A percentile compares a stretch with the other conserved stretches of the same genome.
phyloP scores from a whole-genome alignment of 2,113 vertebrate species.

The Ahaetulla prasina region DNA sequence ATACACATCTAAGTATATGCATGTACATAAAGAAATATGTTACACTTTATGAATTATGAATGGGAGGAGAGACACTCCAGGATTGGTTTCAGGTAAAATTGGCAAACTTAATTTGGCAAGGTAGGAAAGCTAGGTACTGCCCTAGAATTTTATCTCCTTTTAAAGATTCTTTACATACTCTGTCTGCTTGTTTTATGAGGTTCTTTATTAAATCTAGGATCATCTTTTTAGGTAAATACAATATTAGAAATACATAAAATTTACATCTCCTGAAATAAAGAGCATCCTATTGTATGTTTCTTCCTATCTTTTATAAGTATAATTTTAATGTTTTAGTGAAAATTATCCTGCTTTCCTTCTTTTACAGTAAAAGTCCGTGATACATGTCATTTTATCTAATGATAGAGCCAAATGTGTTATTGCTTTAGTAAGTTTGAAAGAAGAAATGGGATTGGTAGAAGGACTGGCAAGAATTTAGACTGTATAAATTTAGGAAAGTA shows the following conservation, averaged over 20 bases:
- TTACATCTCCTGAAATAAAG: not conserved
- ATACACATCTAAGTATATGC: not conserved
- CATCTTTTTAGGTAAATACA: not conserved
- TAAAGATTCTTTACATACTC: not conserved
- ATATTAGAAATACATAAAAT: not conserved
- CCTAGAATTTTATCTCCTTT: not conserved
- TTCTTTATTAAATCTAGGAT: not conserved
- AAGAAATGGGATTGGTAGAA: not conserved
- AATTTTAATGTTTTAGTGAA: not conserved
- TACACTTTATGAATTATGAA: not conserved
- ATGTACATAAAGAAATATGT: not conserved
- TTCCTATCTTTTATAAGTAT: not conserved
- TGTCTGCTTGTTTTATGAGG: not conserved
- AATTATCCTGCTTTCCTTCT: not conserved
- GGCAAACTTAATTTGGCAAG: not conserved
- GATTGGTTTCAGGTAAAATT: not conserved
- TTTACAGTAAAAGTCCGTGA: not conserved
- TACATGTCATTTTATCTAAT: not conserved
- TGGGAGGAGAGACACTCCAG: not conserved
- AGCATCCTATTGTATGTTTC: not conserved
- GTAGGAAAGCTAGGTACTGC: not conserved
- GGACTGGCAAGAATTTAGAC: not conserved
- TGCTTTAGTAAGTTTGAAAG: not conserved
- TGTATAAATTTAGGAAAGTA: not conserved
- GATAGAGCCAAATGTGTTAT: not conserved